A percentile compares a stretch with the other conserved stretches of the same genome.
Evolutionary conservation across 2,888 invertebrate species (phyloP).

Genomic region (Allolobophora icterica): DNA sequence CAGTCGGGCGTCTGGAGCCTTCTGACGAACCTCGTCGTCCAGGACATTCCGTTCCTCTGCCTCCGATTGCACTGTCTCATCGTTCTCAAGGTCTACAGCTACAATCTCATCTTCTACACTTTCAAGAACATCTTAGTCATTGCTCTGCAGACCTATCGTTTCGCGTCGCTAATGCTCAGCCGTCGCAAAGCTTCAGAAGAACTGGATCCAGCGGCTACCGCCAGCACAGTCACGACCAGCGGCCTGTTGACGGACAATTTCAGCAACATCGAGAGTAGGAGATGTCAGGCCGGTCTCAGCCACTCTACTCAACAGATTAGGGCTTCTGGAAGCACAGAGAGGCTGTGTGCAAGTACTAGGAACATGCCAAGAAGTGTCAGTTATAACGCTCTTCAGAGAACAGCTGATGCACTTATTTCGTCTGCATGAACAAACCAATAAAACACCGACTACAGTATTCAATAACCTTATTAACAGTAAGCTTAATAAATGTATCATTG

Average conservation of each 20-base stretch:
- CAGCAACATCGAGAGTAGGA: not conserved
- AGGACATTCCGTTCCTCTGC: slow-evolving; percentile 67
- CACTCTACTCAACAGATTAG: not conserved
- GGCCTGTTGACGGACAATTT: not conserved
- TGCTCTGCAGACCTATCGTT: slow-evolving; percentile 54
- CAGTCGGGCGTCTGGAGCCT: slow-evolving; percentile 66
- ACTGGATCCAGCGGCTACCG: not conserved
- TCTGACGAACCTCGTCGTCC: slow-evolving; percentile 64
- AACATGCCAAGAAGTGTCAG: not conserved
- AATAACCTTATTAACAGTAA: too few species aligned
- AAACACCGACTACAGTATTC: too few species aligned
- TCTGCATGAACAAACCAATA: not conserved
- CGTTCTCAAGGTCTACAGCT: slow-evolving; percentile 54
- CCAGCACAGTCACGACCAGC: not conserved
- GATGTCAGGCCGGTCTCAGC: not conserved
- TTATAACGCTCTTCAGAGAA: not conserved
- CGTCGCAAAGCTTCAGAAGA: slow-evolving; percentile 23
- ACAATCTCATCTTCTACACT: slow-evolving; percentile 62
- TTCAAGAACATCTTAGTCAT: slow-evolving; percentile 56
- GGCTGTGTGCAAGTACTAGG: not conserved
- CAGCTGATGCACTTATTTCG: not conserved
- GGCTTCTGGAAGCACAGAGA: not conserved
- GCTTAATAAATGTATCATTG: too few species aligned
- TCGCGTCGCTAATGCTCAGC: slow-evolving; percentile 45
- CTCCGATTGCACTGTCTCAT: slow-evolving; percentile 56